Evolutionary conservation across 2,797 vertebrate genomes (phyloP).

Genomic region (Kryptopterus vitreolus): DNA sequence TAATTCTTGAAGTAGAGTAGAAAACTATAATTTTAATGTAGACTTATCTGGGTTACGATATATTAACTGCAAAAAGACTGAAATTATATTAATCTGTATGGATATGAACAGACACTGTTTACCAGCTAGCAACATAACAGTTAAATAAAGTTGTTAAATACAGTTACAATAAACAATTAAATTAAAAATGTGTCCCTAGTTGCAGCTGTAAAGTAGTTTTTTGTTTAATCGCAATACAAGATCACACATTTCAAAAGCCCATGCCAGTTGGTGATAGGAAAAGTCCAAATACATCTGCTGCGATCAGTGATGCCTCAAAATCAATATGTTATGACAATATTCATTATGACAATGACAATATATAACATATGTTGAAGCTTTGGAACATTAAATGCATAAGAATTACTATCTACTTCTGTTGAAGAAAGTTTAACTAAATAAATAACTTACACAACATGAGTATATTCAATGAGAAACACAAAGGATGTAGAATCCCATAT

Average conservation of each 20-base stretch:
- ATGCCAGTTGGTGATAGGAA: too few relatives aligned
- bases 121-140: not conserved
- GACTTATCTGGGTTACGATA: not conserved
- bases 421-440: too few relatives aligned
- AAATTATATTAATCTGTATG: not conserved
- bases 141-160: not conserved
- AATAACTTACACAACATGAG: slow-evolving; percentile 24
- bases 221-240: not conserved
- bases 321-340: not conserved
- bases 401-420: too few relatives aligned
- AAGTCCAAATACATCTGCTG: too few relatives aligned
- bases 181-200: not conserved
- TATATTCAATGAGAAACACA: slow-evolving; percentile 49
- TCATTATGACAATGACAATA: too few relatives aligned
- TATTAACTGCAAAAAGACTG: not conserved
- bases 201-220: not conserved
- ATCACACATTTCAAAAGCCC: not conserved
- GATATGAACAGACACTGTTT: not conserved
- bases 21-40: not conserved
- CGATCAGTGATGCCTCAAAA: slow-evolving; percentile 41
- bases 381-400: too few relatives aligned
- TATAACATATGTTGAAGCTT: too few relatives aligned
- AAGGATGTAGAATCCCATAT: too few relatives aligned
- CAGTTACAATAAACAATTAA: too few relatives aligned
- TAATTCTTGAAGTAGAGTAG: slow-evolving; percentile 3